Base-by-base conservation (phyloP, 2,797 vertebrate genomes). In the Pipistrellus pipistrellus region DNA sequence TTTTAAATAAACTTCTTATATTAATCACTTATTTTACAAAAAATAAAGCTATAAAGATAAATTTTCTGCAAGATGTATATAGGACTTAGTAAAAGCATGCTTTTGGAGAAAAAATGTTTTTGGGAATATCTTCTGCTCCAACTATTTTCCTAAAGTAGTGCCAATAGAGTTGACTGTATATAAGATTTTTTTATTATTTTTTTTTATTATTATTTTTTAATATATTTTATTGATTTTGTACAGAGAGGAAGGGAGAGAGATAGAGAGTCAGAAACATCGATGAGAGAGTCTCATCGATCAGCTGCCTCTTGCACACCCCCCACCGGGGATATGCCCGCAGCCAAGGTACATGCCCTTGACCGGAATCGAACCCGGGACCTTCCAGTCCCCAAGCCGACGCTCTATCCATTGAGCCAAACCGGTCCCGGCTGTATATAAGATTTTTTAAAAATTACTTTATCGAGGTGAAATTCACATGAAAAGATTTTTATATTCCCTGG, bases 41-140 rank as follows among this genome's bases (percentile, higher is more conserved):
- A 91, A 88, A 76, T 66, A 59, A 77, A 55, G 62, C 35, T 81
- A 68, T 6, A 46, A 86, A 46, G 62, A 77, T 76, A 57, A 66
- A 57, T 44, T 71, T 84, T 94, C 57, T 93, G 46, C 69, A 84
- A 94, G 87, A 69, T 80, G 23, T 87, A 68, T 11, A 55, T 69
- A 75, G 53, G 2, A 3, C 44, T 68, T 20, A 73, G 30, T 68
- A 90, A 78, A 93, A 91, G 84, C 30, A 30, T 38, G 23, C 12
- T 91, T 95, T 41, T 18, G 48, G 57, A 10, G 62, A 38, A 69
- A 77, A n/a, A 53, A 53, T 69, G 64, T 21, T 62, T 87, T 55
- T 9, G 73, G 41, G 14, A 87, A 44, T 72, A 78, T 71, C 82
- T 88, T 53, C 48, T 66, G 25, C 41, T 76, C 11, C 59, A 55